These are phyloP conservation scores for Toxotes lorentzi DNA, from an alignment of 2,797 vertebrate species.

Conservation along the genomic window DNA sequence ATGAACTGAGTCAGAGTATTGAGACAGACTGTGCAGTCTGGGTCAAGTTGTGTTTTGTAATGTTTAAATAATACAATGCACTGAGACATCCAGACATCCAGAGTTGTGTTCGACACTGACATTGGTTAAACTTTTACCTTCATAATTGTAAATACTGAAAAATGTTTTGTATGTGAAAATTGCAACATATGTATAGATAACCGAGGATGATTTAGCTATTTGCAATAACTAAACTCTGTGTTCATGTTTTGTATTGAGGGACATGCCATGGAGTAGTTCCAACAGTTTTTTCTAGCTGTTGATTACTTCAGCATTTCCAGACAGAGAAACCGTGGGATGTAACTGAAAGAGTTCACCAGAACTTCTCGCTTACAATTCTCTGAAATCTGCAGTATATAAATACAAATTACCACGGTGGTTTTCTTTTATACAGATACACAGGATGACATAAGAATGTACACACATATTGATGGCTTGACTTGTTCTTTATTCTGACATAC, in stretches of 20 bases:
- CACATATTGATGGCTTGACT: background rate
- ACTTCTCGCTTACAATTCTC: background rate
- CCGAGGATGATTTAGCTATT: background rate
- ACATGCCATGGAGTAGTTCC: background rate
- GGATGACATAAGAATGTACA: constrained; percentile 1
- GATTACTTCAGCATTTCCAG: background rate
- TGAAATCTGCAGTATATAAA: background rate
- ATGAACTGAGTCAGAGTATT: constrained; percentile 24
- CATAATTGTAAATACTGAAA: background rate
- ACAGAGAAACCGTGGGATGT: background rate
- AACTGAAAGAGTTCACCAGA: background rate
- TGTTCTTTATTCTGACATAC: background rate
- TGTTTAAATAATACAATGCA: constrained; percentile 15
- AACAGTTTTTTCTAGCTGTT: background rate
- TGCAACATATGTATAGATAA: background rate
- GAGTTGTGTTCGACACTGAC: background rate
- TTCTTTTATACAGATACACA: background rate
- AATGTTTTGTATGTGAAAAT: background rate
- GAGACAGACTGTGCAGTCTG: constrained; percentile 1
- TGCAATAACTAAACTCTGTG: background rate
- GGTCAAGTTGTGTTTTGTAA: constrained; percentile 17
- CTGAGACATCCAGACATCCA: background rate
- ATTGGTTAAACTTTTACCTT: background rate
- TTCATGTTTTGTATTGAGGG: background rate
- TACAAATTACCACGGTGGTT: background rate